Evolutionary conservation across 2,888 invertebrate species (phyloP), one percentile per base, ranked within the genome.

Genomic region (Chrysomela aeneicollis): DNA sequence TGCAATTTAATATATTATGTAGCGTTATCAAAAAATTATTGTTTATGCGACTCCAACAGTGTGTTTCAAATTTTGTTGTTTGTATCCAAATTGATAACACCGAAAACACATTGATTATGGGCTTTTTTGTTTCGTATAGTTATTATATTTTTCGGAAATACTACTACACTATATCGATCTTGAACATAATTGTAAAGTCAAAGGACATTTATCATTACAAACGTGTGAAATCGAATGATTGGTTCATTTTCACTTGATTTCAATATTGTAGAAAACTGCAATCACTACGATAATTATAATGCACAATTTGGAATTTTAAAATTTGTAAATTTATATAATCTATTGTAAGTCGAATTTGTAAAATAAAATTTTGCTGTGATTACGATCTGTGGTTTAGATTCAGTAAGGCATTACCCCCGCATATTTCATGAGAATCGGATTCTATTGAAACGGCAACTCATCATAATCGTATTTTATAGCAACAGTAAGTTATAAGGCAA

Each of bases 241-340:
- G 21, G 47, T 53, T 18, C 35, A 30, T 63, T 32, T 26, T 60
- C 17, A 42, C 49, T 64, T 59, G 19, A 30, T 50, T 63, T 26
- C 55, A 60, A 65, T 67, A 62, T 70, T 63, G 66, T 71, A 68
- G 49, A 67, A 67, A 60, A 63, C 67, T 70, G 64, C 71, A 73
- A 70, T 68, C 71, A 70, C 71, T 66, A 70, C 68, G 58, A 68
- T 69, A 68, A 67, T 59, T 64, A 71, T 63, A 71, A 79, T 81
- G 82, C 82, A 82, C 82, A 81, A 78, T 79, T 81, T 81, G 81
- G 81, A 82, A 82, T 82, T 81, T 82, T 78, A 70, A 81, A 77
- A 74, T 82, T 82, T 82, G 80, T 82, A 82, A 80, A 78, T 82
- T 82, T 82, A 81, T 79, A 81, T 79, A 74, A 74, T 73, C 69